These are phyloP conservation scores for Eutrigla gurnardus DNA, from an alignment of 2,797 vertebrate genomes.

Conservation along the genomic window DNA sequence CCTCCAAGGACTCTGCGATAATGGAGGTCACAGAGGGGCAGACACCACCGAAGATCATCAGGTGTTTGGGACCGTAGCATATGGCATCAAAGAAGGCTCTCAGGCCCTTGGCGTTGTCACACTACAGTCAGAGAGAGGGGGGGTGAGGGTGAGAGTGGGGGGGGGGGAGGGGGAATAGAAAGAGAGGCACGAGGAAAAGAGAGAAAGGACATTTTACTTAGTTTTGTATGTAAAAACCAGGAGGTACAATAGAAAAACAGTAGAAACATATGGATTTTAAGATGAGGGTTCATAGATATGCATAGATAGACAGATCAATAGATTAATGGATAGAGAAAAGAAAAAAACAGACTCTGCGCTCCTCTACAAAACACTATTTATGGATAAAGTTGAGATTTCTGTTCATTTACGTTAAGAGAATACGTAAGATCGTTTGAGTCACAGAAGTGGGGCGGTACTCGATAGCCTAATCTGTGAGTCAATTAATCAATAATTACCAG, in stretches of 20 bases:
- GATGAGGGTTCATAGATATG: not conserved
- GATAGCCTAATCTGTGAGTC: not conserved
- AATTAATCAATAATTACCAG: slow-evolving; percentile 22
- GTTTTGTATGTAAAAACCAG: not conserved
- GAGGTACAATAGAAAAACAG: not conserved
- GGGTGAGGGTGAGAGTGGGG: not conserved
- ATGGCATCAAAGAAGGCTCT: slow-evolving; percentile 99
- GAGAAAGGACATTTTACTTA: slow-evolving; percentile 9
- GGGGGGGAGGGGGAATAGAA: not conserved
- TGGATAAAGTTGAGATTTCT: not conserved
- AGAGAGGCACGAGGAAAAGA: slow-evolving; percentile 4
- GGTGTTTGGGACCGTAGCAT: slow-evolving; percentile 97
- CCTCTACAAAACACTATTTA: not conserved
- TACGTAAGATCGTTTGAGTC: not conserved
- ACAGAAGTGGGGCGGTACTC: not conserved
- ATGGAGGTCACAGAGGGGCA: slow-evolving; percentile 98
- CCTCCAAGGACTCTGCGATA: slow-evolving; percentile 97
- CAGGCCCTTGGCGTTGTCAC: slow-evolving; percentile 98
- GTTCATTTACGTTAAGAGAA: not conserved
- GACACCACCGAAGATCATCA: slow-evolving; percentile 99
- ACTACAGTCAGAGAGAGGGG: slow-evolving; percentile 81
- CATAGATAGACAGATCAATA: too few relatives aligned
- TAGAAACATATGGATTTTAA: not conserved
- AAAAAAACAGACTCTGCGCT: not conserved
- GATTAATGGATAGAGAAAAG: not conserved